Conservation (phyloP, 2,888 invertebrate genomes). For the Dryadula phaetusa region DNA sequence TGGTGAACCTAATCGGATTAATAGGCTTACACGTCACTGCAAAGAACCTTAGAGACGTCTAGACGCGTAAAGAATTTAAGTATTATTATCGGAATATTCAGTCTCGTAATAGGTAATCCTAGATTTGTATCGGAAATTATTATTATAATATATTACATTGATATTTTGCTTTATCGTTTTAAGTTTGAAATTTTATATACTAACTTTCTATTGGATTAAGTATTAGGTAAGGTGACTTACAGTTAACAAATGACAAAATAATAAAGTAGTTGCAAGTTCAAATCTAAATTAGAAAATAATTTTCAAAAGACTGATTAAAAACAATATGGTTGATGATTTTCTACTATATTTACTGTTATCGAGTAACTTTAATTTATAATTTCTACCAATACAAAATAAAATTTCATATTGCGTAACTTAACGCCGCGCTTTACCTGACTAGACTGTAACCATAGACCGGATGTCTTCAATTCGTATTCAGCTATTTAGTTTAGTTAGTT, state of each 20-base stretch:
- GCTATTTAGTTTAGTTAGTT: too few relatives aligned
- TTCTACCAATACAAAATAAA: too few relatives aligned
- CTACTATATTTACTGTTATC: too few relatives aligned
- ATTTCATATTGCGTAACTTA: too few relatives aligned
- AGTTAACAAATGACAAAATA: background rate
- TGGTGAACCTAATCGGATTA: slow-evolving; percentile 41
- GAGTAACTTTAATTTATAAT: too few relatives aligned
- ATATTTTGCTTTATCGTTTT: background rate
- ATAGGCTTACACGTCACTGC: slow-evolving; percentile 41
- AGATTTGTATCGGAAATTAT: slow-evolving; percentile 22
- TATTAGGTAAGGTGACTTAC: background rate
- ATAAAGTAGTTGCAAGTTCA: background rate
- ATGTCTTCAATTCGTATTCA: too few relatives aligned
- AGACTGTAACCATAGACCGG: too few relatives aligned
- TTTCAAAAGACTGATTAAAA: too few relatives aligned
- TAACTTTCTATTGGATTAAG: background rate
- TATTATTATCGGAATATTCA: slow-evolving; percentile 29
- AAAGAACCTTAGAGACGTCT: slow-evolving; percentile 38
- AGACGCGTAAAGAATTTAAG: slow-evolving; percentile 34
- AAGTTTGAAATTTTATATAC: background rate
- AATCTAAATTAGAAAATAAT: background rate
- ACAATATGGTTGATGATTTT: too few relatives aligned
- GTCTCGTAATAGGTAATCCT: slow-evolving; percentile 31
- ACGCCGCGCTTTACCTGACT: too few relatives aligned
- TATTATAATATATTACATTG: background rate